Evolutionary conservation across 2,113 vertebrate genomes (phyloP).

Genomic region (Barnardius zonarius): DNA sequence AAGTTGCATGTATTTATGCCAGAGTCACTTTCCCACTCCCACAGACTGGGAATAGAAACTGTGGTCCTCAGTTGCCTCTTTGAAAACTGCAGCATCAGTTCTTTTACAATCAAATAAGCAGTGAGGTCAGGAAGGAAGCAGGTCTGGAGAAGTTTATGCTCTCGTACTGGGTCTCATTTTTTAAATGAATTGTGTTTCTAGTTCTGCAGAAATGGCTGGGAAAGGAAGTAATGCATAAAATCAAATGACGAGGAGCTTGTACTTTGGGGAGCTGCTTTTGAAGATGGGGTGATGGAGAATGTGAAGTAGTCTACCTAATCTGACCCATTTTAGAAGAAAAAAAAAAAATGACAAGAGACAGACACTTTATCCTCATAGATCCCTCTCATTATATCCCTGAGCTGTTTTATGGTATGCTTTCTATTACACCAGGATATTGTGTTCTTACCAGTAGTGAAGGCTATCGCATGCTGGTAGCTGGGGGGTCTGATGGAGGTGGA

Average conservation of each 20-base stretch:
- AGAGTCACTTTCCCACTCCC: neutral
- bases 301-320: neutral
- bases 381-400: neutral
- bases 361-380: neutral
- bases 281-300: neutral
- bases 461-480: neutral
- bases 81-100: conserved; percentile 37
- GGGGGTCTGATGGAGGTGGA: neutral
- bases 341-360: neutral
- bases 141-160: conserved; percentile 6
- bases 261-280: neutral
- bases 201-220: neutral
- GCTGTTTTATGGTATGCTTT: conserved; percentile 12
- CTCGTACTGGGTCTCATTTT: neutral
- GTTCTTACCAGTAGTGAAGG: neutral
- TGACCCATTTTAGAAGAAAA: neutral
- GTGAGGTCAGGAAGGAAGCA: conserved; percentile 7
- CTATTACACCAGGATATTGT: conserved; percentile 19
- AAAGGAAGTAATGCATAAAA: conserved; percentile 32
- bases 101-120: conserved; percentile 27
- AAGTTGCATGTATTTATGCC: conserved; percentile 19
- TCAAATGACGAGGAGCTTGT: neutral
- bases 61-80: neutral
- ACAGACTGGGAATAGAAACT: conserved; percentile 21
- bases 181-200: neutral